Evolutionary conservation across 2,797 vertebrate species (phyloP).

Genomic region (Gephyroberyx darwinii): DNA sequence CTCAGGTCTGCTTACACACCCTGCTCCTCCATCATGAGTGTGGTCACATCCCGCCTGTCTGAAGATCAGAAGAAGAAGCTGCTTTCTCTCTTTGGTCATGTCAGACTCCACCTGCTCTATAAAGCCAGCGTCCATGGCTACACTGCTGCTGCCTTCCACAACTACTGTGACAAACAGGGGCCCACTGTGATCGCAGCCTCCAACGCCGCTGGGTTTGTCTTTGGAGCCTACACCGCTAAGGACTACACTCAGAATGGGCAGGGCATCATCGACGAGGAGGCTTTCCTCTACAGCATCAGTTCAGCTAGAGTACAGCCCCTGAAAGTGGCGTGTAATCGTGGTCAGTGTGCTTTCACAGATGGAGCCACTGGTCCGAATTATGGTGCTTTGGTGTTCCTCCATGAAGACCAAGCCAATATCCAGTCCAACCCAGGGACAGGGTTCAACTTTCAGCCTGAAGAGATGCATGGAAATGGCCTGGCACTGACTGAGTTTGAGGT

Average conservation of each 20-base stretch:
- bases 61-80: constrained; percentile 59
- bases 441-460: constrained; percentile 46
- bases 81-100: constrained; percentile 61
- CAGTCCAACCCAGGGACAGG: constrained; percentile 30
- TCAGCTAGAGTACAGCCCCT: constrained; percentile 25
- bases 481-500: constrained; percentile 67
- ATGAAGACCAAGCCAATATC: neutral
- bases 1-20: constrained; percentile 6
- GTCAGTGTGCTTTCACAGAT: constrained; percentile 50
- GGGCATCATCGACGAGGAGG: constrained; percentile 40
- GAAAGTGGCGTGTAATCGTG: constrained; percentile 41
- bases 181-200: constrained; percentile 67
- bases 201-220: constrained; percentile 64
- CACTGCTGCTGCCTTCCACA: constrained; percentile 47
- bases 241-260: constrained; percentile 34
- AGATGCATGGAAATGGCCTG: constrained; percentile 60
- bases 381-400: constrained; percentile 55
- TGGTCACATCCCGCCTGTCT: constrained; percentile 63
- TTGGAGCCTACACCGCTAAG: constrained; percentile 72
- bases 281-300: constrained; percentile 75
- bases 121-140: constrained; percentile 74
- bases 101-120: constrained; percentile 72
- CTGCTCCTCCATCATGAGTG: constrained; percentile 51
- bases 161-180: constrained; percentile 64
- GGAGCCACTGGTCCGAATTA: constrained; percentile 47